phyloP scores from a whole-genome alignment of 2,888 invertebrate genomes.

The Thereva unica region DNA sequence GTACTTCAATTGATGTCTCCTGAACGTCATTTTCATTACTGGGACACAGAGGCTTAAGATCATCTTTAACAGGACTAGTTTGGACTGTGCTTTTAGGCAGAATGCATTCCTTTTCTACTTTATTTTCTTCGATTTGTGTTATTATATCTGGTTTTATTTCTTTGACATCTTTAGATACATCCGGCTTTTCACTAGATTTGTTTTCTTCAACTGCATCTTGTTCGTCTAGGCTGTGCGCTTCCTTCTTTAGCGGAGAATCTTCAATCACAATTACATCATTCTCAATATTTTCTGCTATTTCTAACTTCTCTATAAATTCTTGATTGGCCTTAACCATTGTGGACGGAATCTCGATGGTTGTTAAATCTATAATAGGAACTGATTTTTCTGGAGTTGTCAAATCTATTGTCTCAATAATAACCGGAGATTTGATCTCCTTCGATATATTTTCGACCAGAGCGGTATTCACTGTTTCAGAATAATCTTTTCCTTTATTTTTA shows the following conservation, averaged over 20 bases:
- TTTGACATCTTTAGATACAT: constrained; percentile 55
- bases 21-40: constrained; percentile 55
- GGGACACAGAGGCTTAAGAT: not conserved
- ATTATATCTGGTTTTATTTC: constrained; percentile 56
- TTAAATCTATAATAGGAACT: constrained; percentile 52
- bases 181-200: constrained; percentile 46
- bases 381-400: constrained; percentile 55
- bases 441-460: constrained; percentile 51
- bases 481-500: constrained; percentile 56
- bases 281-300: constrained; percentile 2
- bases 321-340: constrained; percentile 47
- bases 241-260: constrained; percentile 34
- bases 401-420: constrained; percentile 55
- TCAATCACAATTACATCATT: constrained; percentile 38
- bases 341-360: constrained; percentile 49
- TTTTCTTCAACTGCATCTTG: not conserved
- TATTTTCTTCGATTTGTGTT: constrained; percentile 50
- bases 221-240: not conserved
- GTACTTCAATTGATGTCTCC: constrained; percentile 69
- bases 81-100: not conserved
- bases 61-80: constrained; percentile 7
- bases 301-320: constrained; percentile 45
- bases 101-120: constrained; percentile 37
- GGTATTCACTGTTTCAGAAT: constrained; percentile 53
- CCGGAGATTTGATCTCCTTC: constrained; percentile 46